These are phyloP conservation scores for Drosophila trapezifrons DNA, from an alignment of 1,140 invertebrate species.

Conservation along the genomic window DNA sequence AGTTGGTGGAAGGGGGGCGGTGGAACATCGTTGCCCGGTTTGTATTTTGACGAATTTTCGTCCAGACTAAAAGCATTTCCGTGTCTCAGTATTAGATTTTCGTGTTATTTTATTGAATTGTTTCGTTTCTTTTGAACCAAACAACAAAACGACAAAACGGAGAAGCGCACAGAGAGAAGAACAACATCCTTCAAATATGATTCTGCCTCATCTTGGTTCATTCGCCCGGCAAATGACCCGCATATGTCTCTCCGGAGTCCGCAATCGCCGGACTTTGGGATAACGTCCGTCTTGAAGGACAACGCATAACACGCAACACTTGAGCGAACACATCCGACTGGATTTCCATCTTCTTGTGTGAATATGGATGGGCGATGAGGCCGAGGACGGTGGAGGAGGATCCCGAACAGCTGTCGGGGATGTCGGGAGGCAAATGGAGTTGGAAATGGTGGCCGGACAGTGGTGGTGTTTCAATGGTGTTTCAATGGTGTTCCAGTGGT, in stretches of 20 bases:
- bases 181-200: conserved; percentile 40
- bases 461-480: conserved; percentile 6
- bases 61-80: conserved; percentile 73
- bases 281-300: conserved; percentile 53
- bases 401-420: conserved; percentile 32
- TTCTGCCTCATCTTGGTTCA: conserved; percentile 36
- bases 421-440: no score
- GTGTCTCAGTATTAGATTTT: conserved; percentile 65
- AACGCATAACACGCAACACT: conserved; percentile 66
- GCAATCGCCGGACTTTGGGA: conserved; percentile 4
- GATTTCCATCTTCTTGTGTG: conserved; percentile 71
- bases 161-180: conserved; percentile 4
- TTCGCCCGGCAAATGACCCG: conserved; percentile 68
- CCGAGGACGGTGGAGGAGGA: not conserved
- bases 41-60: conserved; percentile 45
- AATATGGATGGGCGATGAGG: conserved; percentile 51
- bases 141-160: not conserved
- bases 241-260: conserved; percentile 51
- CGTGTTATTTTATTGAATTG: conserved; percentile 66
- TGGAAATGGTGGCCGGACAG: conserved; percentile 2
- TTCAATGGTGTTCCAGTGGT: conserved; percentile 1
- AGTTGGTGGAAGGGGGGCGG: not conserved
- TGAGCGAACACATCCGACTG: conserved; percentile 72
- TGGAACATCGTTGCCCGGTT: not conserved
- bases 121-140: conserved; percentile 47